Conservation (phyloP, 2,888 invertebrate species). For the Xylota segnis region DNA sequence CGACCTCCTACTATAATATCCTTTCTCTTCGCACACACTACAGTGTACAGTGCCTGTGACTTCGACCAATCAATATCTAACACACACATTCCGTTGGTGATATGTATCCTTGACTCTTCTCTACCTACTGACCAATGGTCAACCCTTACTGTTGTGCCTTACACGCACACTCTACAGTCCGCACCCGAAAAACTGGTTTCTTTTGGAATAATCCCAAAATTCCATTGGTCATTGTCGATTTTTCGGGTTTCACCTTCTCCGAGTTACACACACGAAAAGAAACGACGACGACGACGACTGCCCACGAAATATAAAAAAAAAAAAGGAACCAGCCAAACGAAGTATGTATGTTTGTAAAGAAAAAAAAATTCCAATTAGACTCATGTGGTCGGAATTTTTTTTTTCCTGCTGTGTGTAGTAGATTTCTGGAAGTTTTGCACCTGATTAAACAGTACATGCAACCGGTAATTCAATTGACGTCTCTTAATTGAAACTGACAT, state of each 20-base stretch:
- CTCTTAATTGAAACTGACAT: conserved; percentile 70
- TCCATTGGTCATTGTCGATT: conserved; percentile 71
- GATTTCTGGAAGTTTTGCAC: conserved; percentile 50
- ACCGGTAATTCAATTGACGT: conserved; percentile 66
- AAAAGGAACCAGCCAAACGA: not conserved
- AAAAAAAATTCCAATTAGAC: conserved; percentile 59
- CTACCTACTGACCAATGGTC: conserved; percentile 74
- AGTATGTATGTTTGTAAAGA: too few species aligned
- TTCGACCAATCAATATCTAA: conserved; percentile 72
- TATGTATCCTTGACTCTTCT: conserved; percentile 63
- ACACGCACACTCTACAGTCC: conserved; percentile 69
- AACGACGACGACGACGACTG: conserved; percentile 20
- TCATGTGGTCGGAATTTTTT: not conserved
- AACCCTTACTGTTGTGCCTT: conserved; percentile 58
- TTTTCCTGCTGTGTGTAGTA: conserved; percentile 27
- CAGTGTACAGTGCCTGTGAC: conserved; percentile 1
- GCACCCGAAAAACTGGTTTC: conserved; percentile 72
- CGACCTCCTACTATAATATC: conserved; percentile 53
- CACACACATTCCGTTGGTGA: conserved; percentile 65
- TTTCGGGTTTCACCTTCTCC: conserved; percentile 34
- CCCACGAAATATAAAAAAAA: conserved; percentile 49
- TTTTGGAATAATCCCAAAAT: conserved; percentile 63
- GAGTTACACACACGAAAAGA: conserved; percentile 8
- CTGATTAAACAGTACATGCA: conserved; percentile 64
- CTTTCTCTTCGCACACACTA: conserved; percentile 35